phyloP scores from a whole-genome alignment of 2,888 invertebrate species.

The Cerceris ruficornis region DNA sequence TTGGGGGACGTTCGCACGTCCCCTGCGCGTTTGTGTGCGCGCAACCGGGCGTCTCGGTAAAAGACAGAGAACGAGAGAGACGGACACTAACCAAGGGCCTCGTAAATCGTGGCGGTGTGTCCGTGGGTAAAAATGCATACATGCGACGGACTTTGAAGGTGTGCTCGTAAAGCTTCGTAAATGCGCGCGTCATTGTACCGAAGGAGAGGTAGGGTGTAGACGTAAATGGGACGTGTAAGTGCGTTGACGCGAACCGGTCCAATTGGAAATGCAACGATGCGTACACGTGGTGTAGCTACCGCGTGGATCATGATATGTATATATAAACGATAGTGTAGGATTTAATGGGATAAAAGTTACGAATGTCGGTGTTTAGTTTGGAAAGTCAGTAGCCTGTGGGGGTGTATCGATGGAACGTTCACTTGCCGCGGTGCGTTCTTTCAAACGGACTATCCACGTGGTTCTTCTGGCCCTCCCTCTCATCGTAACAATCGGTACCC shows the following conservation, averaged over 20 bases:
- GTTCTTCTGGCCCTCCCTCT: slow-evolving; percentile 32
- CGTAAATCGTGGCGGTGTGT: slow-evolving; percentile 36
- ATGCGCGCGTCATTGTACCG: neutral
- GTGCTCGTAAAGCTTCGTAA: neutral
- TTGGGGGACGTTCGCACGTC: slow-evolving; percentile 57
- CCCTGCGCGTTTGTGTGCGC: slow-evolving; percentile 32
- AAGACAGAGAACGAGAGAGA: slow-evolving; percentile 52
- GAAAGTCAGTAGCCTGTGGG: too few species aligned
- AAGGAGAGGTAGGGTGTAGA: too few species aligned
- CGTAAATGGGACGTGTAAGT: too few species aligned
- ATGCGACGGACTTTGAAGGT: neutral
- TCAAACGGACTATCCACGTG: slow-evolving; percentile 53
- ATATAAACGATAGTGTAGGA: too few species aligned
- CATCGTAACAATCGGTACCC: slow-evolving; percentile 31
- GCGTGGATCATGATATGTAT: too few species aligned
- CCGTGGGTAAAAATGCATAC: slow-evolving; percentile 23
- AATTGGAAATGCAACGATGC: too few species aligned
- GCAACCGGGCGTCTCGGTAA: slow-evolving; percentile 14
- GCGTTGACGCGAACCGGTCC: too few species aligned
- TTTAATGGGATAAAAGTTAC: too few species aligned
- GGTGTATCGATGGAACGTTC: too few species aligned
- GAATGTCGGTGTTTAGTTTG: too few species aligned
- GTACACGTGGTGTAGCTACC: neutral
- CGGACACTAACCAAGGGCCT: slow-evolving; percentile 37
- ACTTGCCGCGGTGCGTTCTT: slow-evolving; percentile 3